phyloP scores from a whole-genome alignment of 1,140 invertebrate species.

The Philotrypesis tridentata region DNA sequence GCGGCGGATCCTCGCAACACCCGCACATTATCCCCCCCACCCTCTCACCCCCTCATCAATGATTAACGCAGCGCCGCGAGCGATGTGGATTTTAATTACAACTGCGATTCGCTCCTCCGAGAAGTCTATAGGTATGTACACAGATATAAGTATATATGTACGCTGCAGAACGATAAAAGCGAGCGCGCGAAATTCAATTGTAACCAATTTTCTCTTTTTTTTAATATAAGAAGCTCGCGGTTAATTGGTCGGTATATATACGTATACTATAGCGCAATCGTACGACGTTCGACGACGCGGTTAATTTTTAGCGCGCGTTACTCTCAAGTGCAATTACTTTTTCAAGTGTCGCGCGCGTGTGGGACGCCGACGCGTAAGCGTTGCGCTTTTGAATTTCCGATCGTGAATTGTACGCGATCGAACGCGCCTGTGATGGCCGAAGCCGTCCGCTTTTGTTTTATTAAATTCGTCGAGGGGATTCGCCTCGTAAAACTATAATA shows the following conservation, averaged over 20 bases:
- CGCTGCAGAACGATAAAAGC: neutral
- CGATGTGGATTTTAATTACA: neutral
- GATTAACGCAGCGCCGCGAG: slow-evolving; percentile 11
- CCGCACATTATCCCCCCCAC: neutral
- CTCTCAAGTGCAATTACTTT: too few relatives aligned
- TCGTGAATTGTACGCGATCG: too few relatives aligned
- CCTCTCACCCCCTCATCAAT: neutral
- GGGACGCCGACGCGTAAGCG: too few relatives aligned
- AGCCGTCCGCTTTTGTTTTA: neutral
- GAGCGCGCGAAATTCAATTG: too few relatives aligned
- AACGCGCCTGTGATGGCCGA: neutral
- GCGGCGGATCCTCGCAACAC: neutral
- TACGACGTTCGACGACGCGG: too few relatives aligned
- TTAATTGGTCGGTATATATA: too few relatives aligned
- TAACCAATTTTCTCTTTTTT: too few relatives aligned
- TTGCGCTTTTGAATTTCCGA: neutral
- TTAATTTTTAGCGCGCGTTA: too few relatives aligned
- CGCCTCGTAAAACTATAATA: neutral
- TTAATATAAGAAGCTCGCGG: too few relatives aligned
- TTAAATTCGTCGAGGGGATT: neutral
- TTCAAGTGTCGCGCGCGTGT: too few relatives aligned
- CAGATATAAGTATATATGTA: neutral
- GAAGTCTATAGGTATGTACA: too few relatives aligned
- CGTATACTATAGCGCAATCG: too few relatives aligned
- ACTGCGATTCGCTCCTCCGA: neutral